Evolutionary conservation across 2,113 vertebrate genomes (phyloP).

Genomic region (Varanus komodoensis): DNA sequence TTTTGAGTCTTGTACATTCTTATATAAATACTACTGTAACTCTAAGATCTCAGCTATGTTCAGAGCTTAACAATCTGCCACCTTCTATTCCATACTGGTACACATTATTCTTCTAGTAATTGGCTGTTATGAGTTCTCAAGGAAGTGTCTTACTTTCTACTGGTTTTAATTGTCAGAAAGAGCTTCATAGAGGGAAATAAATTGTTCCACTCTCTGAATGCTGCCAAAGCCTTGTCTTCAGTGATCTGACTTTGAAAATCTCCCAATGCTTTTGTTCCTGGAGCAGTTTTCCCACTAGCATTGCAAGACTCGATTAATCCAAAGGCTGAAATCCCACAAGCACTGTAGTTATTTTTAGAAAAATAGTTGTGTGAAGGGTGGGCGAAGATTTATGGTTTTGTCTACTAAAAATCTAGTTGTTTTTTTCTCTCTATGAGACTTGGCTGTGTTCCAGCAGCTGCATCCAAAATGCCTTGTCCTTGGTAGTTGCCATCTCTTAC

Average conservation of each 20-base stretch:
- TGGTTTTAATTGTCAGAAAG: conserved; percentile 42
- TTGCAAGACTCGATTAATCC: conserved; percentile 61
- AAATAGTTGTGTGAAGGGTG: conserved; percentile 58
- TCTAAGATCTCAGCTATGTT: conserved; percentile 17
- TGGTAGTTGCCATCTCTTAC: conserved; percentile 20
- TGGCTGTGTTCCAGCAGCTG: conserved; percentile 53
- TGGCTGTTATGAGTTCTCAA: conserved; percentile 7
- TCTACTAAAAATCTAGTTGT: conserved; percentile 39
- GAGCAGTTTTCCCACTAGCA: conserved; percentile 23
- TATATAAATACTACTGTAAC: not conserved
- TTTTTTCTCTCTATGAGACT: conserved; percentile 44
- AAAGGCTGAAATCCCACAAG: conserved; percentile 24
- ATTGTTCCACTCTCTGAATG: not conserved
- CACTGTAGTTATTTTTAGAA: conserved; percentile 69
- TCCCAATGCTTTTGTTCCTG: conserved; percentile 46
- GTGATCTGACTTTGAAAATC: conserved; percentile 10
- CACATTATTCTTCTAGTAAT: conserved; percentile 31
- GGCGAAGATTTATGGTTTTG: conserved; percentile 64
- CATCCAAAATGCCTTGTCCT: not conserved
- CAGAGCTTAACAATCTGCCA: conserved; percentile 40
- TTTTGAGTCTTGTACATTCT: not conserved
- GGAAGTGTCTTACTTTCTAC: conserved; percentile 21
- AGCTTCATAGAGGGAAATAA: conserved; percentile 57
- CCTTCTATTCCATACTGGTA: conserved; percentile 35
- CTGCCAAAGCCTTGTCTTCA: fast-evolving